Evolutionary conservation across 2,888 invertebrate species (phyloP).

Genomic region (Metalampra italica): DNA sequence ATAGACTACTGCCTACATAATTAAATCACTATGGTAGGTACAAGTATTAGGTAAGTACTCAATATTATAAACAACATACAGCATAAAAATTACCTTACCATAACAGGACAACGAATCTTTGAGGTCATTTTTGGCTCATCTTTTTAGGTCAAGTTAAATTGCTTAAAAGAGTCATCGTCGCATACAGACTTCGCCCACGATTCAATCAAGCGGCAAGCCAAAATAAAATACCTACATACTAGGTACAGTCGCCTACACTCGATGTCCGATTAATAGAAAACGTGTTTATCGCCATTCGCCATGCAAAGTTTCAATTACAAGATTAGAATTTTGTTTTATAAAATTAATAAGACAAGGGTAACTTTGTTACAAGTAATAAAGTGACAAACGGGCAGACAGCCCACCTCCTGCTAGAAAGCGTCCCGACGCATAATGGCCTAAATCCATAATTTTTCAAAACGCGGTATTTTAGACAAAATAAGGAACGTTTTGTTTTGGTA

Average conservation of each 20-base stretch:
- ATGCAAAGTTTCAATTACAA: too few species aligned
- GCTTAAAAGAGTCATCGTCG: conserved; percentile 21
- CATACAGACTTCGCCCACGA: conserved; percentile 13
- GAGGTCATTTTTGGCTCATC: conserved; percentile 32
- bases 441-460: too few species aligned
- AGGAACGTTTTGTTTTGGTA: too few species aligned
- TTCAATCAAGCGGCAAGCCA: conserved; percentile 5
- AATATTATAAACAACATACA: neutral
- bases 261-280: neutral
- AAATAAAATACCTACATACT: conserved; percentile 1
- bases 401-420: too few species aligned
- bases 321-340: too few species aligned
- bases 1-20: neutral
- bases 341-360: too few species aligned
- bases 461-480: too few species aligned
- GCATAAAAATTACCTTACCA: neutral
- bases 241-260: neutral
- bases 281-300: neutral
- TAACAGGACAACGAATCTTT: conserved; percentile 16
- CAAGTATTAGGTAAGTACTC: too few species aligned
- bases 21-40: too few species aligned
- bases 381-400: too few species aligned
- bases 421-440: too few species aligned
- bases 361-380: too few species aligned
- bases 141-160: conserved; percentile 45